A percentile compares a stretch with the other conserved stretches of the same genome.
Evolutionary conservation across 2,888 invertebrate genomes (phyloP).

Genomic region (Adelognathus sp.): DNA sequence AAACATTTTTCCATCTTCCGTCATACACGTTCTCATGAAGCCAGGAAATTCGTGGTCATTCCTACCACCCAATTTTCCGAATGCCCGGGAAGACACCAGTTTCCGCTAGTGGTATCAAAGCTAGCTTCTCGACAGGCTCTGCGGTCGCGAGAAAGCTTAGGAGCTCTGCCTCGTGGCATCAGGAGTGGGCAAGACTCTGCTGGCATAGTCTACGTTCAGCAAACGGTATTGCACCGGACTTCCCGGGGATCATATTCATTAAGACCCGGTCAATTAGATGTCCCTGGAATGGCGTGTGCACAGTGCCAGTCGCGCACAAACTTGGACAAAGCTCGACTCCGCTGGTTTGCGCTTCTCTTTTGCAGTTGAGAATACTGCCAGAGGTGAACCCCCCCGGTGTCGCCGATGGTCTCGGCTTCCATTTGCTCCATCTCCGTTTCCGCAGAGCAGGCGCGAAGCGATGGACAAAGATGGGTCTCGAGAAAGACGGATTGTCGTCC

Average conservation of each 20-base stretch:
- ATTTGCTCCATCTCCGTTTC: not conserved
- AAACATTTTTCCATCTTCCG: not conserved
- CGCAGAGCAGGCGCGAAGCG: not conserved
- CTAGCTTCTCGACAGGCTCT: conserved; percentile 19
- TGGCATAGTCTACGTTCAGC: not conserved
- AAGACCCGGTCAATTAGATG: conserved; percentile 73
- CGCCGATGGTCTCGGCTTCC: conserved; percentile 26
- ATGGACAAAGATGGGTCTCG: conserved; percentile 52
- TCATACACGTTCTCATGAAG: not conserved
- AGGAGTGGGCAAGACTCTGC: not conserved
- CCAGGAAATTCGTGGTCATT: conserved; percentile 22
- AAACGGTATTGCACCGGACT: conserved; percentile 37
- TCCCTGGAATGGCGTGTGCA: conserved; percentile 65
- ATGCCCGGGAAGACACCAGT: not conserved
- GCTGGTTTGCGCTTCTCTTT: conserved; percentile 28
- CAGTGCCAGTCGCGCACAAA: conserved; percentile 63
- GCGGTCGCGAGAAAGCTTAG: conserved; percentile 21
- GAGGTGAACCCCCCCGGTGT: conserved; percentile 29
- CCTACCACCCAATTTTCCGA: conserved; percentile 14
- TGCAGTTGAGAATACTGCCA: conserved; percentile 16
- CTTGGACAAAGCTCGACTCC: conserved; percentile 60
- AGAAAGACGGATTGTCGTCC: conserved; percentile 50
- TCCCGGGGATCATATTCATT: conserved; percentile 68
- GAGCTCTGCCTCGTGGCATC: conserved; percentile 32
- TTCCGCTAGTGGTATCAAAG: conserved; percentile 27